These are phyloP conservation scores for Cydia fagiglandana DNA, from an alignment of 1,140 invertebrate species.

Conservation along the genomic window DNA sequence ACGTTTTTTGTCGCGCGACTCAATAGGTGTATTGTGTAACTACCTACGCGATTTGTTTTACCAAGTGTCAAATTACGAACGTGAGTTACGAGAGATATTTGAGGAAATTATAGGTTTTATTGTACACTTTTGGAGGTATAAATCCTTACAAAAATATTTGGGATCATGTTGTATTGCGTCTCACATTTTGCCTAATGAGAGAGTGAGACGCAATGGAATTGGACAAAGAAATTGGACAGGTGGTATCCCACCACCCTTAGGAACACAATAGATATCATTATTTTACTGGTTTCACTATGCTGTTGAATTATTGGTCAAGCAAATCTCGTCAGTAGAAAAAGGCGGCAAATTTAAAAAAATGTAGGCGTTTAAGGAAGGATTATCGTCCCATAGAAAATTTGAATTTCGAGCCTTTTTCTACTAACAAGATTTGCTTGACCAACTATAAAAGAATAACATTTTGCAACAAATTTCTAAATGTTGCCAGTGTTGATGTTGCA, in stretches of 20 bases:
- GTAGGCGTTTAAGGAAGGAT: too few relatives aligned
- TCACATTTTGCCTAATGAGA: too few relatives aligned
- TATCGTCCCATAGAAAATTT: too few relatives aligned
- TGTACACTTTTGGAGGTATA: background rate
- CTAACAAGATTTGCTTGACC: too few relatives aligned
- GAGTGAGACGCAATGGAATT: too few relatives aligned
- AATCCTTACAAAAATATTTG: background rate
- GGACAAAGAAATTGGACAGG: background rate
- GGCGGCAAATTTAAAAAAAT: too few relatives aligned
- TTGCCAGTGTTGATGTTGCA: background rate
- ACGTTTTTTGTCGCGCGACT: background rate
- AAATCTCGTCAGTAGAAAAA: too few relatives aligned
- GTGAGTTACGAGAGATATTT: background rate
- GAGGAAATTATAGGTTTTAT: background rate
- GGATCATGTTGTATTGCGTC: background rate
- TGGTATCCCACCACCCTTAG: background rate
- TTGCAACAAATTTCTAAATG: background rate
- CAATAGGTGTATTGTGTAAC: background rate
- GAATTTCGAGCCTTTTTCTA: too few relatives aligned
- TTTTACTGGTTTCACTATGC: background rate
- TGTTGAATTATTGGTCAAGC: too few relatives aligned
- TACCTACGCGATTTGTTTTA: slow-evolving; percentile 1
- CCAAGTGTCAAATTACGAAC: background rate
- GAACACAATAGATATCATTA: background rate
- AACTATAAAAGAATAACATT: background rate